A percentile compares a stretch with the other conserved stretches of the same genome.
phyloP scores from a whole-genome alignment of 2,888 invertebrate genomes.

The Lepidonotus clava region DNA sequence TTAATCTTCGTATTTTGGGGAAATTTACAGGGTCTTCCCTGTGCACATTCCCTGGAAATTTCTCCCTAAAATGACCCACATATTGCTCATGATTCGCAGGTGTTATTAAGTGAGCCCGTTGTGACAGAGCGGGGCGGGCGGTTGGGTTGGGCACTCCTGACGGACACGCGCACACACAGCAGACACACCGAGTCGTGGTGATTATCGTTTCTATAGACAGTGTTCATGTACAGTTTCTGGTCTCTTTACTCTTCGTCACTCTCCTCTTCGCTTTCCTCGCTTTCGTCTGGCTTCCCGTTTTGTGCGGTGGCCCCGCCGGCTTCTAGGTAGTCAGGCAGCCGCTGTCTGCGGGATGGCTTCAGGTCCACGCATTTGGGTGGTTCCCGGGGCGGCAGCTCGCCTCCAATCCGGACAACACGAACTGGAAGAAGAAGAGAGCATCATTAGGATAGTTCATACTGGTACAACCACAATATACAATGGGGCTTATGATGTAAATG shows the following conservation, averaged over 20 bases:
- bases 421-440: background rate
- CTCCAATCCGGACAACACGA: constrained; percentile 26
- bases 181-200: background rate
- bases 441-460: too few relatives aligned
- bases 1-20: too few relatives aligned
- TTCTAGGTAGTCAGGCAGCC: background rate
- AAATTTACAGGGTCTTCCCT: background rate
- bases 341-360: background rate
- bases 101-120: too few relatives aligned
- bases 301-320: constrained; percentile 4
- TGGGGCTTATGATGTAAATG: too few relatives aligned
- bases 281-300: constrained; percentile 19
- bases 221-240: constrained; percentile 10
- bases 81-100: too few relatives aligned
- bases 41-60: background rate
- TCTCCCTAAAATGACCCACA: too few relatives aligned
- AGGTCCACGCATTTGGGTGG: background rate
- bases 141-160: background rate
- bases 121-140: background rate
- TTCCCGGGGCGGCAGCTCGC: constrained; percentile 23
- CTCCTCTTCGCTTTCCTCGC: constrained; percentile 35
- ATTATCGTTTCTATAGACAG: constrained; percentile 29
- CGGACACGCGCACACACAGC: constrained; percentile 27
- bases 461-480: too few relatives aligned
- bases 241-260: constrained; percentile 35